phyloP scores from a whole-genome alignment of 2,888 invertebrate species.

The Drosophila testacea region DNA sequence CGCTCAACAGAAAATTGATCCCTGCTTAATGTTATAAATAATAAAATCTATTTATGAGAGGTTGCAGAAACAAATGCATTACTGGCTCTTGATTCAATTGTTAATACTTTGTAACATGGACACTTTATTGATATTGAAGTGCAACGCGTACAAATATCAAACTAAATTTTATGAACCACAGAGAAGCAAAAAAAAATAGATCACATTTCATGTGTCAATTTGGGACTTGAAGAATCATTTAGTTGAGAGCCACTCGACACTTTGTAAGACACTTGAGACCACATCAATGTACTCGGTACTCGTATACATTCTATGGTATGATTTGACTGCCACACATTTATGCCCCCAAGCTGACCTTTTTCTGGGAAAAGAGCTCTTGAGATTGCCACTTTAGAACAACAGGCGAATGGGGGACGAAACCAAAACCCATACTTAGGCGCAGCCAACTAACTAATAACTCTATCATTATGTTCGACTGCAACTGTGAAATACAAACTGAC shows the following conservation, averaged over 20 bases:
- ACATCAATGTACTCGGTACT: conserved; percentile 15
- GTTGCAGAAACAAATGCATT: neutral
- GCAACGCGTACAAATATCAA: conserved; percentile 5
- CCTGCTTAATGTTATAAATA: too few species aligned
- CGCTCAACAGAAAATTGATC: too few species aligned
- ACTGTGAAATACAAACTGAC: conserved; percentile 22
- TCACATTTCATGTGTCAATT: conserved; percentile 31
- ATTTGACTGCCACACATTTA: conserved; percentile 5
- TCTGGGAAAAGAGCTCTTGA: conserved; percentile 22
- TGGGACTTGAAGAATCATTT: conserved; percentile 30
- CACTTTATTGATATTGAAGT: conserved; percentile 22
- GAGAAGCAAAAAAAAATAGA: conserved; percentile 8
- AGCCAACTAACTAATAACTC: conserved; percentile 64
- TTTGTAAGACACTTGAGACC: conserved; percentile 25
- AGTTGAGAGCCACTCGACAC: conserved; percentile 35
- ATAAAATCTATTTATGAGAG: too few species aligned
- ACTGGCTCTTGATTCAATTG: neutral
- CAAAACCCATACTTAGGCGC: conserved; percentile 42
- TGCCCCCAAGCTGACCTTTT: conserved; percentile 11
- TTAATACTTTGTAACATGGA: neutral
- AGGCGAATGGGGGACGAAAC: neutral
- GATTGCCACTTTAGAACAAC: conserved; percentile 38
- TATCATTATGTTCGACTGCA: conserved; percentile 53
- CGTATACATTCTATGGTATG: conserved; percentile 15
- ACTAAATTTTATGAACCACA: conserved; percentile 2